Percentiles rank a stretch among this genome's conserved stretches.
Evolutionary conservation across 1,140 invertebrate genomes (phyloP).

Genomic region (Cyclina sinensis): DNA sequence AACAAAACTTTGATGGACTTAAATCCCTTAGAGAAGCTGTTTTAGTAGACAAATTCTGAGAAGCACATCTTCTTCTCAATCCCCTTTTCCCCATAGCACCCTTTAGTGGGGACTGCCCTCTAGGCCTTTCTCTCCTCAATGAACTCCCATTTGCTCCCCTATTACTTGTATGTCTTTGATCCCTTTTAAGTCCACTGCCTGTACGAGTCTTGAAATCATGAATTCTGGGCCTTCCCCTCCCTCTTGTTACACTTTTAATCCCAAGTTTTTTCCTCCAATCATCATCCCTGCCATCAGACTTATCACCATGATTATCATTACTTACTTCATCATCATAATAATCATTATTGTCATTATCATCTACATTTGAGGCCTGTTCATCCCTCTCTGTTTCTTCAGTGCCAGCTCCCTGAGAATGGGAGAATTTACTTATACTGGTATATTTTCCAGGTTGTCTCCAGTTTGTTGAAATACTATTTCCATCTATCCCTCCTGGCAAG

Average conservation of each 20-base stretch:
- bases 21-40: background rate
- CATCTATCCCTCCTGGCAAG: slow-evolving; percentile 28
- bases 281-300: slow-evolving; percentile 65
- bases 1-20: slow-evolving; percentile 12
- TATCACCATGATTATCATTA: background rate
- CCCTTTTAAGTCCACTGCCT: background rate
- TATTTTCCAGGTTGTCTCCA: slow-evolving; percentile 10
- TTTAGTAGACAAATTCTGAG: background rate
- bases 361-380: too few species aligned
- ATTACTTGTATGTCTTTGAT: too few species aligned
- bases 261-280: background rate
- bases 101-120: background rate
- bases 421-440: background rate
- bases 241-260: background rate
- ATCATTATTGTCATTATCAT: too few species aligned
- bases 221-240: background rate
- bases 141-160: background rate
- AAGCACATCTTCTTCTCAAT: background rate
- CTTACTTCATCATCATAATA: background rate
- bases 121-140: background rate
- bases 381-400: background rate
- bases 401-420: background rate
- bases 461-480: background rate
- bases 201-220: background rate
- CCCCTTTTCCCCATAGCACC: background rate